These are phyloP conservation scores for Hemithea aestivaria DNA, from an alignment of 2,888 invertebrate genomes.

Conservation along the genomic window DNA sequence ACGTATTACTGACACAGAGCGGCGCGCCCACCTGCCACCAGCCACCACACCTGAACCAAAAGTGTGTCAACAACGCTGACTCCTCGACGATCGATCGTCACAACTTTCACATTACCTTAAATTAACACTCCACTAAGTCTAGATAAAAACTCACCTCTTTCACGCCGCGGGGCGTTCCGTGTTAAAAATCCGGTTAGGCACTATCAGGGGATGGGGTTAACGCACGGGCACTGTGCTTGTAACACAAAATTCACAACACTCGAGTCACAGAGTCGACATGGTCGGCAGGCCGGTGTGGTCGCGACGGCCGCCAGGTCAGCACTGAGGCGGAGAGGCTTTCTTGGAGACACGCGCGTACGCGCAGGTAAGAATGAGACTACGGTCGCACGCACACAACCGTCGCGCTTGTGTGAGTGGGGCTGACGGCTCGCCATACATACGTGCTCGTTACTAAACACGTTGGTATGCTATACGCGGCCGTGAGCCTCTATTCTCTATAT, in stretches of 20 bases:
- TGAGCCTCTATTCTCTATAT: too few relatives aligned
- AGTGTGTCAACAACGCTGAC: conserved; percentile 72
- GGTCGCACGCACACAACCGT: conserved; percentile 42
- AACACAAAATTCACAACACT: conserved; percentile 72
- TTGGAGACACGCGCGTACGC: conserved; percentile 64
- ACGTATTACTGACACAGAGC: conserved; percentile 58
- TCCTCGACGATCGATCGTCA: conserved; percentile 67
- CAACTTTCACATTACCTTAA: conserved; percentile 77
- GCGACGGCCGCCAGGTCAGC: conserved; percentile 72
- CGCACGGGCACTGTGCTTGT: conserved; percentile 69
- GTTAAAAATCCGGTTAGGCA: conserved; percentile 72
- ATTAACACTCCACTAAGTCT: conserved; percentile 56
- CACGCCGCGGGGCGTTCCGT: conserved; percentile 64
- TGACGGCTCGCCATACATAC: conserved; percentile 17
- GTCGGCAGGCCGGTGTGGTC: conserved; percentile 68
- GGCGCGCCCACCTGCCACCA: conserved; percentile 72
- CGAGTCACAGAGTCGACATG: conserved; percentile 68
- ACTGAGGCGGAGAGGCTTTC: conserved; percentile 62
- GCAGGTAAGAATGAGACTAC: conserved; percentile 65
- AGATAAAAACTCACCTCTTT: conserved; percentile 62
- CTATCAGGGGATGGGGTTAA: conserved; percentile 75
- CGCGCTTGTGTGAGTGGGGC: conserved; percentile 27
- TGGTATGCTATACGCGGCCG: conserved; percentile 11
- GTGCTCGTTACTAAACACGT: too few relatives aligned
- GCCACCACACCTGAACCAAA: conserved; percentile 72